Percentiles rank a stretch among this genome's conserved stretches.
Conservation (phyloP, 2,888 invertebrate genomes). For the Metallyticus violacea region DNA sequence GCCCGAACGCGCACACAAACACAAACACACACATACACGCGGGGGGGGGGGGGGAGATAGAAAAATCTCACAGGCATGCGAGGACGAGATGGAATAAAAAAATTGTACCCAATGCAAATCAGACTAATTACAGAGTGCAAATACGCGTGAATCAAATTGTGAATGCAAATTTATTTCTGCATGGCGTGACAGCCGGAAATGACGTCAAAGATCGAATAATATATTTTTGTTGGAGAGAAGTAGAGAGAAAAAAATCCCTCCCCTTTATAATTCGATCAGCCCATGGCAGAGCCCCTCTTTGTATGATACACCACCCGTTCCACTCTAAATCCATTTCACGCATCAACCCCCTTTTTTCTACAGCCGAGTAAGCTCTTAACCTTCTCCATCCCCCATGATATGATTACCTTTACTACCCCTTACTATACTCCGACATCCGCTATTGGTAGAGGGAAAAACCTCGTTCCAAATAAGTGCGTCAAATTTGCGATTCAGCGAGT, state of each 20-base stretch:
- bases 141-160: conserved; percentile 28
- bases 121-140: conserved; percentile 32
- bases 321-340: conserved; percentile 33
- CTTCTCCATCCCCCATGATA: not conserved
- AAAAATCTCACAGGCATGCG: conserved; percentile 1
- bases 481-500: not conserved
- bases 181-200: conserved; percentile 18
- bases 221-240: conserved; percentile 21
- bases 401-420: conserved; percentile 7
- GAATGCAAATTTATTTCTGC: conserved; percentile 20
- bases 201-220: conserved; percentile 24
- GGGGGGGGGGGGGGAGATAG: not conserved
- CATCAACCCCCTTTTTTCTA: conserved; percentile 32
- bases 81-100: not conserved
- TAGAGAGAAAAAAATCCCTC: conserved; percentile 12
- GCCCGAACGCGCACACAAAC: not conserved
- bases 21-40: not conserved
- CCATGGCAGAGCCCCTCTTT: conserved; percentile 6
- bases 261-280: conserved; percentile 29
- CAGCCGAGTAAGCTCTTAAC: conserved; percentile 31
- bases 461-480: not conserved
- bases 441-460: not conserved
- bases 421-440: conserved; percentile 1
- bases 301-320: conserved; percentile 19
- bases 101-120: conserved; percentile 30